A percentile compares a stretch with the other conserved stretches of the same genome.
Conservation (phyloP, 2,113 vertebrate genomes). For the Rhea americana region DNA sequence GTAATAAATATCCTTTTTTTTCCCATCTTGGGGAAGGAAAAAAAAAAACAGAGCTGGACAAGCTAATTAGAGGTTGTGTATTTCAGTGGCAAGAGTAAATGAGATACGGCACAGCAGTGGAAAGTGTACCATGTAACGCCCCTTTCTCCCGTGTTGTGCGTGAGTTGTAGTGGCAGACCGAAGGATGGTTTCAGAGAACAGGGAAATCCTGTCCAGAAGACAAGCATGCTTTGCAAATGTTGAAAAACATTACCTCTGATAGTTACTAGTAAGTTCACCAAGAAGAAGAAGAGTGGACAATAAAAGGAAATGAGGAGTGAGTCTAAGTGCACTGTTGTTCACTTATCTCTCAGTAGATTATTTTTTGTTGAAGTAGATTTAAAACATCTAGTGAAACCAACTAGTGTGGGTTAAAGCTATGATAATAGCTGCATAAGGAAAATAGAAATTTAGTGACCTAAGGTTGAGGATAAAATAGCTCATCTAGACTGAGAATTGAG, state of each 20-base stretch:
- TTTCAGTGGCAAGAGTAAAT: constrained; percentile 55
- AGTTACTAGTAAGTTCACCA: constrained; percentile 20
- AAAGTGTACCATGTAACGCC: constrained; percentile 23
- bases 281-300: neutral
- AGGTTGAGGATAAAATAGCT: neutral
- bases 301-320: neutral
- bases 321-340: rapidly evolving
- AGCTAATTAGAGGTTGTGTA: constrained; percentile 49
- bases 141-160: constrained; percentile 33
- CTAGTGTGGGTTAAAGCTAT: neutral
- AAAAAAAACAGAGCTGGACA: neutral
- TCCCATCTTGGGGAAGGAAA: neutral
- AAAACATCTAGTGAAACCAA: neutral
- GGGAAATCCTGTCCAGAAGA: constrained; percentile 58
- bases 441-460: neutral
- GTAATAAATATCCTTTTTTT: constrained; percentile 2
- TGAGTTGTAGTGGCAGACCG: constrained; percentile 31
- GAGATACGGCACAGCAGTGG: constrained; percentile 35
- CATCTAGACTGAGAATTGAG: neutral
- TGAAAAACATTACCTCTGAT: constrained; percentile 26
- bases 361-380: neutral
- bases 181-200: constrained; percentile 23
- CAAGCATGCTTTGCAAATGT: constrained; percentile 43
- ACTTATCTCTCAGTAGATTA: neutral
- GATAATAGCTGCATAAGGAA: neutral